Conservation (phyloP, 1,140 invertebrate genomes). For the Cotesia glomerata region DNA sequence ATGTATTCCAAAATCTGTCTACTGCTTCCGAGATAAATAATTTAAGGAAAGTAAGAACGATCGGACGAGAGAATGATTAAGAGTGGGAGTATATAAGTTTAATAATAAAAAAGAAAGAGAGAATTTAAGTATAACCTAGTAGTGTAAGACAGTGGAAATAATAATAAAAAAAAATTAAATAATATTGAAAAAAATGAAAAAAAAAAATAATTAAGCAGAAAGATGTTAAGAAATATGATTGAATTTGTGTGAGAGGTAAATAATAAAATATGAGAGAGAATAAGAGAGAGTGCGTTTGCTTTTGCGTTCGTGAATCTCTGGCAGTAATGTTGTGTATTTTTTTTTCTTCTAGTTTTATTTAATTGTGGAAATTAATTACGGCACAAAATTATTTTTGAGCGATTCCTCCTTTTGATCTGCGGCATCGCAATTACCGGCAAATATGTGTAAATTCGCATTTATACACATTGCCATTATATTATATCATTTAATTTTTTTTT, state of each 20-base stretch:
- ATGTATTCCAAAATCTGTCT: constrained; percentile 50
- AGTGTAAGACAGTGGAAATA: constrained; percentile 13
- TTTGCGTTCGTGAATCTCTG: constrained; percentile 35
- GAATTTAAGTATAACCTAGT: constrained; percentile 21
- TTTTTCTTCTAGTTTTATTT: neutral
- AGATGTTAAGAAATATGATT: constrained; percentile 8
- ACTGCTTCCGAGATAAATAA: constrained; percentile 51
- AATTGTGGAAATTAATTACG: constrained; percentile 4
- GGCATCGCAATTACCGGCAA: neutral
- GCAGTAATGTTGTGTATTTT: constrained; percentile 2
- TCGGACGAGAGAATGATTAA: constrained; percentile 10
- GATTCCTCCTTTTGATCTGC: neutral
- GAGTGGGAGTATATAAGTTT: neutral
- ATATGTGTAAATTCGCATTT: neutral
- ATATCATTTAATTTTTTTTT: neutral
- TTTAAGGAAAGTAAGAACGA: constrained; percentile 26
- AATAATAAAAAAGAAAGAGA: neutral
- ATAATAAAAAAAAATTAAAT: constrained; percentile 13
- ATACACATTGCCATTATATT: constrained; percentile 4
- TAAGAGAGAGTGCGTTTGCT: constrained; percentile 28
- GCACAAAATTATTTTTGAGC: no score
- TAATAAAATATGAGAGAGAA: constrained; percentile 3
- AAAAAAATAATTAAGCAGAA: neutral
- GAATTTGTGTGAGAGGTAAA: constrained; percentile 4
- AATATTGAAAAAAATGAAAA: neutral